Conservation (phyloP, 2,113 vertebrate genomes). For the Mormyrus lacerda region DNA sequence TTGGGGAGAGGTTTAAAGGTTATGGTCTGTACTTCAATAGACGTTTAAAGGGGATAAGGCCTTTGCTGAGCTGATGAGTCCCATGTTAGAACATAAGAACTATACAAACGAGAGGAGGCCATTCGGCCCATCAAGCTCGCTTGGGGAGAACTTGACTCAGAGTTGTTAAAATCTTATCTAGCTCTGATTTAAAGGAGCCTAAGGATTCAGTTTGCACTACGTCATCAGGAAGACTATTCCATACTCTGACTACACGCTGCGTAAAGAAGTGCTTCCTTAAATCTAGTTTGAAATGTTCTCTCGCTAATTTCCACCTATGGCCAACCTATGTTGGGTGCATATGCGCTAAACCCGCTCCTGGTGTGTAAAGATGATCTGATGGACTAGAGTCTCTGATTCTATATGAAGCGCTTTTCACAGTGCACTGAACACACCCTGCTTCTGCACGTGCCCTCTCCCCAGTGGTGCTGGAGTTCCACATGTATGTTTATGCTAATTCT, state of each 20-base stretch:
- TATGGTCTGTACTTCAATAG: not conserved
- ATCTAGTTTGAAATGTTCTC: too few species aligned
- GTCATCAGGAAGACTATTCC: too few species aligned
- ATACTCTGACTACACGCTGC: too few species aligned
- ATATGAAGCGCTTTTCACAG: conserved; percentile 26
- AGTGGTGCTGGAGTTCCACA: not conserved
- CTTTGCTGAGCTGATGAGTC: not conserved
- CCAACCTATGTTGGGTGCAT: too few species aligned
- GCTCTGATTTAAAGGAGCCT: too few species aligned
- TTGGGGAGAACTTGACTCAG: too few species aligned
- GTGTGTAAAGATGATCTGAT: conserved; percentile 20
- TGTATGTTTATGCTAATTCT: not conserved
- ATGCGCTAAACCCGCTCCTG: not conserved
- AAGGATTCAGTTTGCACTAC: too few species aligned
- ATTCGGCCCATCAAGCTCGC: too few species aligned
- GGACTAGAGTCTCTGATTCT: conserved; percentile 30
- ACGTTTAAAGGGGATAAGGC: not conserved
- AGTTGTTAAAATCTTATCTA: too few species aligned
- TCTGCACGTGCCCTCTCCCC: not conserved
- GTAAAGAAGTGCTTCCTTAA: too few species aligned
- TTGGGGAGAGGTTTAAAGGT: not conserved
- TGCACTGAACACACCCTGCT: conserved; percentile 33
- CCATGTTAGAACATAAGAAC: not conserved
- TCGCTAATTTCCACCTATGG: too few species aligned
- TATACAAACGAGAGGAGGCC: not conserved